A percentile compares a stretch with the other conserved stretches of the same genome.
Conservation (phyloP, 2,797 vertebrate genomes). For the Myiothlypis chrysogaster region DNA sequence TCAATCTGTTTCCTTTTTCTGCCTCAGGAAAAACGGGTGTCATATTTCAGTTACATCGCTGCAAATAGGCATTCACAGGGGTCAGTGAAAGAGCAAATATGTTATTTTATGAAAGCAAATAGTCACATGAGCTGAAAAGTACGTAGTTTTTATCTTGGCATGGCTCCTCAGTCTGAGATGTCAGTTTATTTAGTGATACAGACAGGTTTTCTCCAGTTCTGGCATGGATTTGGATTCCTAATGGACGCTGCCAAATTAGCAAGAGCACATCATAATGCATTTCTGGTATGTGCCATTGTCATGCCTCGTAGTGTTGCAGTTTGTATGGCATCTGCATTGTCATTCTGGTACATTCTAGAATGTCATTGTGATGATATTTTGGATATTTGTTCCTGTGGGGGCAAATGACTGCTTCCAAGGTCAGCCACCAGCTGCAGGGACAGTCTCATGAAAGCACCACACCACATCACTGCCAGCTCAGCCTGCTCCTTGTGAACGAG, state of each 20-base stretch:
- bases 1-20: not conserved
- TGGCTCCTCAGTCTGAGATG: not conserved
- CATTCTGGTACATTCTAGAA: not conserved
- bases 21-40: not conserved
- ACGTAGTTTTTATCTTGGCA: not conserved
- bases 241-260: not conserved
- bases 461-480: not conserved
- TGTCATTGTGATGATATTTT: not conserved
- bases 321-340: constrained; percentile 13
- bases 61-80: not conserved
- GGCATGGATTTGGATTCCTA: not conserved
- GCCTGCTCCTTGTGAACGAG: not conserved
- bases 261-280: not conserved
- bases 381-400: not conserved
- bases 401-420: not conserved
- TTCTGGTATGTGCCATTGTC: not conserved
- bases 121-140: not conserved
- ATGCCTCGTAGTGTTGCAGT: not conserved
- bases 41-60: not conserved
- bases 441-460: not conserved
- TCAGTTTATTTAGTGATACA: not conserved
- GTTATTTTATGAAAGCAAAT: not conserved
- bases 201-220: not conserved
- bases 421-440: not conserved
- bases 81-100: not conserved